Conservation (phyloP, 2,888 invertebrate genomes). For the Drosophila histrio region DNA sequence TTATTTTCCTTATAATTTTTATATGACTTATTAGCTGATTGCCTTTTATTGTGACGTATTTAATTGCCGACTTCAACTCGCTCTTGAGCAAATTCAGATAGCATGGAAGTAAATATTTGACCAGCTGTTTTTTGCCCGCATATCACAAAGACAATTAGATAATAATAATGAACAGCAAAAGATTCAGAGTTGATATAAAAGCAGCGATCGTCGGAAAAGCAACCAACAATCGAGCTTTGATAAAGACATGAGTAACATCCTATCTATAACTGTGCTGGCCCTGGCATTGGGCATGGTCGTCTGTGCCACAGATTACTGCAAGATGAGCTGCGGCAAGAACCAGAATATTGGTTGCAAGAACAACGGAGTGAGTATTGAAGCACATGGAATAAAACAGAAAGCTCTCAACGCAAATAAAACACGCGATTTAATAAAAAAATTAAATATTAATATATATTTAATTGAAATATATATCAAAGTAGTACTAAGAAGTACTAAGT, state of each 20-base stretch:
- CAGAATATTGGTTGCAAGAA: slow-evolving; percentile 65
- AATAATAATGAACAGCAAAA: neutral
- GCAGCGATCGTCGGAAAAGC: neutral
- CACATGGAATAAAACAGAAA: neutral
- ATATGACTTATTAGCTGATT: neutral
- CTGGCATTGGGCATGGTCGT: slow-evolving; percentile 40
- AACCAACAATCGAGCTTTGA: slow-evolving; percentile 33
- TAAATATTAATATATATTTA: no score
- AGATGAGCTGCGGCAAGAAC: slow-evolving; percentile 36
- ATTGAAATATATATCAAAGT: no score
- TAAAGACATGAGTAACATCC: slow-evolving; percentile 47
- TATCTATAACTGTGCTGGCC: slow-evolving; percentile 11
- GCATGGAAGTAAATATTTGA: slow-evolving; percentile 64
- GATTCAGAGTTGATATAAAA: slow-evolving; percentile 46
- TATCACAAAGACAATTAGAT: slow-evolving; percentile 13
- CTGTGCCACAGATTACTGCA: slow-evolving; percentile 53
- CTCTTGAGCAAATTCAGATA: slow-evolving; percentile 1
- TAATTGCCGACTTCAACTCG: neutral
- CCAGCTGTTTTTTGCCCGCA: slow-evolving; percentile 51
- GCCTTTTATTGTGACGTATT: neutral
- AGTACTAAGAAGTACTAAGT: no score
- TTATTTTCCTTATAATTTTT: neutral
- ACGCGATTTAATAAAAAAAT: no score
- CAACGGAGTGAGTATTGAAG: slow-evolving; percentile 46
- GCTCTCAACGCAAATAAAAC: no score